Base-by-base conservation (phyloP, 1,140 invertebrate genomes). In the Apis florea region DNA sequence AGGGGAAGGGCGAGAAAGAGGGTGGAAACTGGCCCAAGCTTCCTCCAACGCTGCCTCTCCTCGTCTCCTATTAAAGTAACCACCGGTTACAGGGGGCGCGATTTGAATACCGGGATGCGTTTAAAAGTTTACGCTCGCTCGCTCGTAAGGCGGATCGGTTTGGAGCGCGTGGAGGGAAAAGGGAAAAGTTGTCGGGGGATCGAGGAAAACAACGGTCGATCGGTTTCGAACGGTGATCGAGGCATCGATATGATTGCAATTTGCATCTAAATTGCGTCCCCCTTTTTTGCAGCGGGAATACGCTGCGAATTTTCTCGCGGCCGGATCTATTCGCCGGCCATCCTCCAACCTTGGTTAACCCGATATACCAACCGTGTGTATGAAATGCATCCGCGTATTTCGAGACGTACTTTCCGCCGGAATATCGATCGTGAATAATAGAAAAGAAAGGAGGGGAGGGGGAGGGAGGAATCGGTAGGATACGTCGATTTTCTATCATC, bases 201-300 rank as follows among this genome's bases (percentile, higher is more conserved):
- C 31, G 31, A 58, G n/a, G 56, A 77, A 70, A 81, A 75, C 71
- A 75, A 59, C 53, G 31, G 80, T 56, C n/a, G 73, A 82, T 82
- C 56, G 59, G n/a, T 70, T 79, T 64, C 47, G 66, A 79, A 21
- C 75, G n/a, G 47, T 72, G 82, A 83, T 79, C 69, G 82, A 73
- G 63, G 51, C 51, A 8, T 79, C 85, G 83, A 88, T 88, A 84
- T 78, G 82, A 86, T 84, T 79, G 79, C 63, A 87, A 88, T 88
- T 88, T 88, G 79, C 86, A 88, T 88, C 78, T 87, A 87, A 87
- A 88, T 87, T 84, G 85, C 83, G 40, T 76, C 54, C 61, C 69
- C 53, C 51, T 86, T 87, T 53, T 31, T n/a, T 19, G 12, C 63
- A 40, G 1, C 19, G 59, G 59, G 67, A 71, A n/a, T 24, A 21